Base-by-base conservation (phyloP, 1,140 invertebrate species). In the Hormaphis cornu region DNA sequence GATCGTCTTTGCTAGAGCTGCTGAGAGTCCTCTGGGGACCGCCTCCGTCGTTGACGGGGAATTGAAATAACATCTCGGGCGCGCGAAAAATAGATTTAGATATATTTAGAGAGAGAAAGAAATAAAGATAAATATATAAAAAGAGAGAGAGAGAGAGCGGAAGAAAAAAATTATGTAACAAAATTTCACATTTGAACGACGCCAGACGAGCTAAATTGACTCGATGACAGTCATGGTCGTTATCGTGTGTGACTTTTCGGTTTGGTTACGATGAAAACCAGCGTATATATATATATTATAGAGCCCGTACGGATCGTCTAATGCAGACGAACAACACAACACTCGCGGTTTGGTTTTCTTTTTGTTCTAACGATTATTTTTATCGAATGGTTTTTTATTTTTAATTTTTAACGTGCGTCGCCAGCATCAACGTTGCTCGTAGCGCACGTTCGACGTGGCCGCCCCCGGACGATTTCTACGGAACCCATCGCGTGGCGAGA, bases 11-110 rank as follows among this genome's bases (percentile, higher is more conserved):
- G 9, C 42, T 37, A 30, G 52, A 46, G 5, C 59, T 18, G 30
- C 59, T 14, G 9, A 22, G n/a, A 40, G 53, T 35, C 35, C 52
- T 56, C 26, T 70, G 52, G 3, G 42, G 52, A 26, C 53, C 69
- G 9, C 53, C 52, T n/a, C 69, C 56, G 46, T 52, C 58, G 46
- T 66, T 63, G n/a, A 52, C 37, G 44, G 58, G 70, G 24, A 63
- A 66, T 35, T 59, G 53, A 44, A 48, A 63, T 14, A 50, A 37
- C 42, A 63, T 61, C 9, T 46, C 33, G 53, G 18, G 18, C 50
- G 7, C 10, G 2, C 18, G 33, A 1, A 20, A 6, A 37, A 16
- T 30, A 53, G 8, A 33, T n/a, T n/a, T 7, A 26, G 30, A 69
- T 46, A 46, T 30, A 20, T 26, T 69, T 20, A 40, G 33, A 14